A percentile compares a stretch with the other conserved stretches of the same genome.
These are phyloP conservation scores for Chromoteleia sp. DNA, from an alignment of 2,888 invertebrate genomes.

Conservation along the genomic window DNA sequence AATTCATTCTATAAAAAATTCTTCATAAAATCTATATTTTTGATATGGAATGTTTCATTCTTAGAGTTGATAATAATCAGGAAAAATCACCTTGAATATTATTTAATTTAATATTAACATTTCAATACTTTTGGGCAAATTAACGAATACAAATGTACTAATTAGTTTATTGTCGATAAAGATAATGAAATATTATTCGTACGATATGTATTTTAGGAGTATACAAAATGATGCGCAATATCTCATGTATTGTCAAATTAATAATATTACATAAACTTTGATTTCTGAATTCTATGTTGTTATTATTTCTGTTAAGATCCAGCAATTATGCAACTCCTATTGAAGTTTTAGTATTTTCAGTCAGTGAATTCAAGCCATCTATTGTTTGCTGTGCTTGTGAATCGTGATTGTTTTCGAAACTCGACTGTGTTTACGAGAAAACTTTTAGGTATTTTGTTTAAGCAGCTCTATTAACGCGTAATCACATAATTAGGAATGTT, in stretches of 20 bases:
- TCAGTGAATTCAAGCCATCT: slow-evolving; percentile 46
- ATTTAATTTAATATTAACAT: too few relatives aligned
- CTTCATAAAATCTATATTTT: too few relatives aligned
- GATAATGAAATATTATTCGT: too few relatives aligned
- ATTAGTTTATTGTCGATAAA: too few relatives aligned
- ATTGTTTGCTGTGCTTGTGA: slow-evolving; percentile 53
- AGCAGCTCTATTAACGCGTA: slow-evolving; percentile 59
- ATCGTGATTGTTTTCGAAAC: slow-evolving; percentile 59
- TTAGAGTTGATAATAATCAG: too few relatives aligned
- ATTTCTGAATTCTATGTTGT: slow-evolving; percentile 24
- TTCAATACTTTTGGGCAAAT: too few relatives aligned
- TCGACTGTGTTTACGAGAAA: slow-evolving; percentile 41
- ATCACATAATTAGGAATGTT: slow-evolving; percentile 65
- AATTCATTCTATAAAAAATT: too few relatives aligned
- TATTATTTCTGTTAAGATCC: slow-evolving; percentile 42
- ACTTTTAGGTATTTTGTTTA: slow-evolving; percentile 61
- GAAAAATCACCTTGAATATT: too few relatives aligned
- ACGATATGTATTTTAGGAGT: too few relatives aligned
- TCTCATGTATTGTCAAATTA: slow-evolving; percentile 8
- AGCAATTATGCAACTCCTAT: slow-evolving; percentile 47
- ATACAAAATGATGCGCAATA: neutral
- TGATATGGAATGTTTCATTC: too few relatives aligned
- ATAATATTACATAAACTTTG: slow-evolving; percentile 1
- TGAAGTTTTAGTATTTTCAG: slow-evolving; percentile 55
- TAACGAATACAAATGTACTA: too few relatives aligned